A percentile compares a stretch with the other conserved stretches of the same genome.
Conservation (phyloP, 1,140 invertebrate species). For the Sesamia nonagrioides region DNA sequence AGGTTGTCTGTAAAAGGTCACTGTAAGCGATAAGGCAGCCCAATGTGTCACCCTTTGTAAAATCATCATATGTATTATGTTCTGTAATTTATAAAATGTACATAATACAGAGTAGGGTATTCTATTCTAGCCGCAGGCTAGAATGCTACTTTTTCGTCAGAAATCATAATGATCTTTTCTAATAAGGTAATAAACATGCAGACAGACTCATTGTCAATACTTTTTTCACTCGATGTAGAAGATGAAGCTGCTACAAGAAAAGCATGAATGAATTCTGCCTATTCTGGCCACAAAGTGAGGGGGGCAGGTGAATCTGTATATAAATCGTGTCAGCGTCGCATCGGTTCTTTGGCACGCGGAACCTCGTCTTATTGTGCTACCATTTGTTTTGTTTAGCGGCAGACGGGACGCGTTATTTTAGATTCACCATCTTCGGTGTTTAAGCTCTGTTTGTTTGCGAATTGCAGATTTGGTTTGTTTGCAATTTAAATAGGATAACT, state of each 20-base stretch:
- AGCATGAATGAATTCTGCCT: constrained; percentile 68
- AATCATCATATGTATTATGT: no score
- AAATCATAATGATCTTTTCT: no score
- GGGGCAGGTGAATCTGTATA: constrained; percentile 72
- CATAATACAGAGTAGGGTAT: no score
- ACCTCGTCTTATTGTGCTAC: constrained; percentile 75
- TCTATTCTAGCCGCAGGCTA: no score
- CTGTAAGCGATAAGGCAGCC: no score
- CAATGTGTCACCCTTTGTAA: no score
- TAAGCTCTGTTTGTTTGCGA: constrained; percentile 41
- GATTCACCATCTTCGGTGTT: constrained; percentile 68
- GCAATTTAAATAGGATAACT: background rate
- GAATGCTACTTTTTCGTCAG: no score
- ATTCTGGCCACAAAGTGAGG: constrained; percentile 63
- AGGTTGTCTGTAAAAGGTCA: no score
- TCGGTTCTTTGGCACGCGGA: constrained; percentile 74
- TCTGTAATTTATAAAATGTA: no score
- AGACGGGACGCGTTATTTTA: constrained; percentile 70
- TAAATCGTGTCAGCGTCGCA: constrained; percentile 71
- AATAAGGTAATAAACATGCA: no score
- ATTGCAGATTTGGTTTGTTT: constrained; percentile 3
- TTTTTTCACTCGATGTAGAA: background rate
- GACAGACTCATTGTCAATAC: background rate
- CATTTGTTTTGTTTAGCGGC: constrained; percentile 68
- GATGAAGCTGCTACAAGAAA: constrained; percentile 41